phyloP scores from a whole-genome alignment of 1,140 invertebrate genomes.

The Eurosta solidaginis region DNA sequence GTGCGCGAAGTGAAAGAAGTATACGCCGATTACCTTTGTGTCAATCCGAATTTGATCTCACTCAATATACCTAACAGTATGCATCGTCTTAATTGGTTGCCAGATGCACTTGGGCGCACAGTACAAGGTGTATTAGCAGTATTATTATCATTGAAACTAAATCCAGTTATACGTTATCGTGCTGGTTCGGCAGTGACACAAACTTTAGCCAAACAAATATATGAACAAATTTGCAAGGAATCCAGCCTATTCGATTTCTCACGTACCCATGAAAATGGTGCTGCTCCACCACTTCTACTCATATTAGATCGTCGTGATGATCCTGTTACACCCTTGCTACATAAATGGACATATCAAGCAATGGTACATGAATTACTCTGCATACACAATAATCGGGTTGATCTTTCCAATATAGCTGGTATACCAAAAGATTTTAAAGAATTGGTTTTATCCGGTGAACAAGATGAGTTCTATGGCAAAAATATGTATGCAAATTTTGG shows the following conservation, averaged over 20 bases:
- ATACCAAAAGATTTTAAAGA: conserved; percentile 89
- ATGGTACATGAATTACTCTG: conserved; percentile 98
- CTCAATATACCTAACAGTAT: conserved; percentile 71
- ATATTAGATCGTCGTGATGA: conserved; percentile 92
- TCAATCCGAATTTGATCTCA: conserved; percentile 88
- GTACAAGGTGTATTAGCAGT: conserved; percentile 85
- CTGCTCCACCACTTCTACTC: conserved; percentile 74
- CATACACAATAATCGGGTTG: conserved; percentile 95
- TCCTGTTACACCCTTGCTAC: conserved; percentile 94
- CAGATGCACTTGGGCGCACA: conserved; percentile 72
- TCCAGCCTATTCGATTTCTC: conserved; percentile 82
- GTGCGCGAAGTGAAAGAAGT: conserved; percentile 94
- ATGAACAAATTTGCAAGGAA: conserved; percentile 85
- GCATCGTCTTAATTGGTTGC: conserved; percentile 75
- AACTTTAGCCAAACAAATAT: conserved; percentile 82
- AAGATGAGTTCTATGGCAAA: conserved; percentile 97
- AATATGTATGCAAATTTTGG: conserved; percentile 98
- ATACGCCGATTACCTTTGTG: conserved; percentile 92
- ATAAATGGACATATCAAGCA: conserved; percentile 99
- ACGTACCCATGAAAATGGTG: conserved; percentile 69
- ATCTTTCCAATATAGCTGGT: conserved; percentile 79
- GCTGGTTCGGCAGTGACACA: conserved; percentile 84
- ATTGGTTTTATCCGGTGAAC: conserved; percentile 91
- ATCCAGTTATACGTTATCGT: conserved; percentile 90
- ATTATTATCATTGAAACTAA: conserved; percentile 89